phyloP scores from a whole-genome alignment of 2,113 vertebrate species.

The Cheirogaleus medius region DNA sequence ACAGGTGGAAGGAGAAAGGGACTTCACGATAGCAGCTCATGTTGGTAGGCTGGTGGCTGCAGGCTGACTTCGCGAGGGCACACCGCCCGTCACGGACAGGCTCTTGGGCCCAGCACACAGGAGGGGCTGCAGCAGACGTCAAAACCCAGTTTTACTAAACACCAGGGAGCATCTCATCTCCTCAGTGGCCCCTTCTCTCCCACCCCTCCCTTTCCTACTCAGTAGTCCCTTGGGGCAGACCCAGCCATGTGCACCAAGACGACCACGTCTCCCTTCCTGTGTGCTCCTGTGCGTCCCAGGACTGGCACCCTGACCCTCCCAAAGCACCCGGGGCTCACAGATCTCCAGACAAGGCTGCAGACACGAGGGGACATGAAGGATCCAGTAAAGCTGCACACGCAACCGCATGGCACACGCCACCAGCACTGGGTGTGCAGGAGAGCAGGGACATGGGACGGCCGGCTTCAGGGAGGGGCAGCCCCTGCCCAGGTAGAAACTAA shows the following conservation, averaged over 20 bases:
- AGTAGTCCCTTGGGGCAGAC: background rate
- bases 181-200: rapidly evolving
- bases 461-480: background rate
- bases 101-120: background rate
- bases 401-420: background rate
- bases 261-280: background rate
- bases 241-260: background rate
- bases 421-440: no score
- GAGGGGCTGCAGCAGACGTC: background rate
- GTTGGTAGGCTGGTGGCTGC: rapidly evolving
- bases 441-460: background rate
- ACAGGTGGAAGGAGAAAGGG: background rate
- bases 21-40: background rate
- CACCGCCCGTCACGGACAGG: background rate
- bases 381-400: background rate
- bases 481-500: background rate
- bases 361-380: background rate
- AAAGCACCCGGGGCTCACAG: background rate
- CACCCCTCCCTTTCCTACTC: no score
- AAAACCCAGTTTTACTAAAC: background rate
- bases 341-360: background rate
- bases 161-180: background rate
- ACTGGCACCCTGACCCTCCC: background rate
- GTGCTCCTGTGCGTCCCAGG: no score
- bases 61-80: background rate